These are phyloP conservation scores for Propithecus coquereli DNA, from an alignment of 2,113 vertebrate genomes.

Conservation along the genomic window DNA sequence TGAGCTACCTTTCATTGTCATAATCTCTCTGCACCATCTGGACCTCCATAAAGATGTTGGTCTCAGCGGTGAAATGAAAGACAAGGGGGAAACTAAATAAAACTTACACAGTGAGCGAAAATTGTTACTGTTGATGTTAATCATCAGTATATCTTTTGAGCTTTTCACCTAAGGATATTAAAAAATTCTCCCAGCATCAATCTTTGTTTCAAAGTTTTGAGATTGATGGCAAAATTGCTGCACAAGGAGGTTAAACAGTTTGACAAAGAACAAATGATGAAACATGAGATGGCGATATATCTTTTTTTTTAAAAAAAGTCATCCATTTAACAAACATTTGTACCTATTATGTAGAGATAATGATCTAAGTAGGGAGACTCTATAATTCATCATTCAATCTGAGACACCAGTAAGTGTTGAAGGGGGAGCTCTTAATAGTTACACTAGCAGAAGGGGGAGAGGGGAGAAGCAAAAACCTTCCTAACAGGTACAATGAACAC, in stretches of 20 bases:
- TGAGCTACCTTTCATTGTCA: slow-evolving; percentile 57
- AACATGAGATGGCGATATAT: neutral
- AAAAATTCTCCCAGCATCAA: slow-evolving; percentile 8
- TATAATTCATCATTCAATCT: neutral
- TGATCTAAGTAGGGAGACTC: neutral
- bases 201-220: slow-evolving; percentile 27
- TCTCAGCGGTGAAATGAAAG: slow-evolving; percentile 65
- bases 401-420: neutral
- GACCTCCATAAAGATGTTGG: slow-evolving; percentile 68
- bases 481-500: no score
- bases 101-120: slow-evolving; percentile 59
- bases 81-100: slow-evolving; percentile 64
- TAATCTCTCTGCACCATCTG: slow-evolving; percentile 71
- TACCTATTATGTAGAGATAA: neutral
- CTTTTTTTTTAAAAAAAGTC: neutral
- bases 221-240: neutral
- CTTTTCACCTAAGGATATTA: slow-evolving; percentile 59
- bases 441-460: no score
- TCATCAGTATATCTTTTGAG: slow-evolving; percentile 48
- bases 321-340: neutral
- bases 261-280: slow-evolving; percentile 12
- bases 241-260: neutral
- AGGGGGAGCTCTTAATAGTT: neutral
- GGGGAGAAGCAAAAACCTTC: no score
- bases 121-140: slow-evolving; percentile 61